Percentiles rank a stretch among this genome's conserved stretches.
Conservation (phyloP, 2,888 invertebrate species). For the Habroteleia sp. region DNA sequence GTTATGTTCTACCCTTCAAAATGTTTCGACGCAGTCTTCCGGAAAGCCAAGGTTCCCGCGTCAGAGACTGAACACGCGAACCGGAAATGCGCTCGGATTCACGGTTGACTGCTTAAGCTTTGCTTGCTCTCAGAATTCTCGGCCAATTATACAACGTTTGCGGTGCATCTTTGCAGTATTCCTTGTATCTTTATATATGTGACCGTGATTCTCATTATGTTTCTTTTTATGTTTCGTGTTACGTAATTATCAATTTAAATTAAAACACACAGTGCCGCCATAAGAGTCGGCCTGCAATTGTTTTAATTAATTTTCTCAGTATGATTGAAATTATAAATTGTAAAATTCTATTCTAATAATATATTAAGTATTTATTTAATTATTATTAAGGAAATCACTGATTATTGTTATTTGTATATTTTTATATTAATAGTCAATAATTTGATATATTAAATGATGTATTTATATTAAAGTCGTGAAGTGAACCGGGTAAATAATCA, state of each 20-base stretch:
- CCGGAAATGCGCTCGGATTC: slow-evolving; percentile 74
- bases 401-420: too few species aligned
- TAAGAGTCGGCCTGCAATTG: too few species aligned
- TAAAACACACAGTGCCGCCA: slow-evolving; percentile 4
- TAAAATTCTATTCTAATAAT: too few species aligned
- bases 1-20: slow-evolving; percentile 64
- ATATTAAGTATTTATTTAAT: too few species aligned
- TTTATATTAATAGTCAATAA: too few species aligned
- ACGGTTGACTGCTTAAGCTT: slow-evolving; percentile 73
- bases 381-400: too few species aligned
- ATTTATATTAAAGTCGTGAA: too few species aligned
- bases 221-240: slow-evolving; percentile 35
- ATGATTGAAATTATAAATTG: too few species aligned
- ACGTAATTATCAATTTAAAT: slow-evolving; percentile 54
- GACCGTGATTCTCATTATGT: slow-evolving; percentile 54
- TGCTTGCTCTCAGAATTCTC: slow-evolving; percentile 72
- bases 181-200: slow-evolving; percentile 52
- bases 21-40: slow-evolving; percentile 68
- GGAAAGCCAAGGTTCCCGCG: slow-evolving; percentile 67
- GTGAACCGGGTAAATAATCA: too few species aligned
- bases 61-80: slow-evolving; percentile 72
- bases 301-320: slow-evolving; percentile 5
- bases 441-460: too few species aligned
- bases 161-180: slow-evolving; percentile 64
- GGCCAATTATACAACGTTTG: slow-evolving; percentile 76